Conservation (phyloP, 2,113 vertebrate species). For the Cyphomyrus plagiostoma region DNA sequence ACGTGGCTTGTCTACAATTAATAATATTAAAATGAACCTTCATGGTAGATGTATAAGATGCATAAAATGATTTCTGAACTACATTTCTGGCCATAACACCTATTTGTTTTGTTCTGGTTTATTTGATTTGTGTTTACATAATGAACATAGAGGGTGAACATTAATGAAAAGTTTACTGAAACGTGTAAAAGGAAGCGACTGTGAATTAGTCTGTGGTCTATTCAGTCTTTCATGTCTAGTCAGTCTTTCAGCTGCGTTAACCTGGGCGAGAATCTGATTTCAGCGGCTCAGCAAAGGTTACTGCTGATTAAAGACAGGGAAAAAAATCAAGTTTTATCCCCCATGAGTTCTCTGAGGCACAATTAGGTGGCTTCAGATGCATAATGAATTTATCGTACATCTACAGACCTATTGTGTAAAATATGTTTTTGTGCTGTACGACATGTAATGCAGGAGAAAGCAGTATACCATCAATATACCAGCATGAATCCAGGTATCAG, state of each 20-base stretch:
- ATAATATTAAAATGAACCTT: not conserved
- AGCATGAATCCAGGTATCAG: not conserved
- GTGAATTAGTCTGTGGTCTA: slow-evolving; percentile 3
- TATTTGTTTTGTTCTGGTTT: not conserved
- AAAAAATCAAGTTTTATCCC: not conserved
- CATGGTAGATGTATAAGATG: not conserved
- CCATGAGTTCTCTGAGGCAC: not conserved
- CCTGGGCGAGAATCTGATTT: slow-evolving; percentile 25
- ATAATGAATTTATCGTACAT: not conserved
- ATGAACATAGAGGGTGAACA: not conserved
- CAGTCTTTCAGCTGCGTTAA: slow-evolving; percentile 18
- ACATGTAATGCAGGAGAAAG: not conserved
- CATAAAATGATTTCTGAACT: not conserved
- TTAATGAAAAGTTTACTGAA: not conserved
- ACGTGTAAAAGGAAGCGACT: too few species aligned
- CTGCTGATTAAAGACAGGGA: slow-evolving; percentile 13
- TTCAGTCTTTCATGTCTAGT: not conserved
- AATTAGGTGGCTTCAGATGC: not conserved
- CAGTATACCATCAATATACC: not conserved
- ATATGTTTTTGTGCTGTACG: not conserved
- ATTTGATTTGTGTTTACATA: not conserved
- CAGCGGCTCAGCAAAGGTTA: slow-evolving; percentile 16
- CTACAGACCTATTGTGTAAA: not conserved
- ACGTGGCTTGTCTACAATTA: not conserved
- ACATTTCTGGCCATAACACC: not conserved